A percentile compares a stretch with the other conserved stretches of the same genome.
phyloP scores from a whole-genome alignment of 2,888 invertebrate species.

The Campoplex capitator region DNA sequence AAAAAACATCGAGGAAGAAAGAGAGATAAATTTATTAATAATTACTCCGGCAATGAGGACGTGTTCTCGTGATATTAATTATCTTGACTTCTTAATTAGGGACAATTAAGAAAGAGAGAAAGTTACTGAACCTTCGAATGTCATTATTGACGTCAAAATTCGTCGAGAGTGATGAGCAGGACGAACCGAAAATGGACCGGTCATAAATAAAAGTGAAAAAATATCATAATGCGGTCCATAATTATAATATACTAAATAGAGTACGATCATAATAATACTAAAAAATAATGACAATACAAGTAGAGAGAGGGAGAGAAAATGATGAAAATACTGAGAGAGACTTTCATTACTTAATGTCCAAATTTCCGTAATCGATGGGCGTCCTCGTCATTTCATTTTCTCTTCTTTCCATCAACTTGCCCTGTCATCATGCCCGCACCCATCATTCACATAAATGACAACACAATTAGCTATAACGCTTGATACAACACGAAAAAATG shows the following conservation, averaged over 20 bases:
- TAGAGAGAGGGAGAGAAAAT: neutral
- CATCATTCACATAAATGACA: conserved; percentile 6
- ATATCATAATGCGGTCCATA: neutral
- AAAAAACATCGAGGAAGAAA: conserved; percentile 8
- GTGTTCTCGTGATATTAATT: conserved; percentile 61
- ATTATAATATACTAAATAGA: neutral
- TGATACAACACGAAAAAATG: neutral
- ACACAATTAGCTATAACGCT: neutral
- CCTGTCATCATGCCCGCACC: conserved; percentile 26
- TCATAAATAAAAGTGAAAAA: neutral
- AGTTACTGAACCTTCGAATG: neutral
- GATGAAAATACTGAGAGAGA: neutral
- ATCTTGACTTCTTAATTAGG: conserved; percentile 69
- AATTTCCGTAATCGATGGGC: conserved; percentile 29
- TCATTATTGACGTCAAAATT: neutral
- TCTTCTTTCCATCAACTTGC: conserved; percentile 9
- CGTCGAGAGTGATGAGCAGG: conserved; percentile 6
- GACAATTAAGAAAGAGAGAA: conserved; percentile 65
- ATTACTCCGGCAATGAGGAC: conserved; percentile 16
- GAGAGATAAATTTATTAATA: conserved; percentile 37
- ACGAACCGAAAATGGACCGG: conserved; percentile 12
- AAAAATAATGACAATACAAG: neutral
- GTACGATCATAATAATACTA: neutral
- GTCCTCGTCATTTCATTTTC: conserved; percentile 20
- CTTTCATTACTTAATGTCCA: conserved; percentile 18